phyloP scores from a whole-genome alignment of 2,113 vertebrate genomes.

The Barnardius zonarius region DNA sequence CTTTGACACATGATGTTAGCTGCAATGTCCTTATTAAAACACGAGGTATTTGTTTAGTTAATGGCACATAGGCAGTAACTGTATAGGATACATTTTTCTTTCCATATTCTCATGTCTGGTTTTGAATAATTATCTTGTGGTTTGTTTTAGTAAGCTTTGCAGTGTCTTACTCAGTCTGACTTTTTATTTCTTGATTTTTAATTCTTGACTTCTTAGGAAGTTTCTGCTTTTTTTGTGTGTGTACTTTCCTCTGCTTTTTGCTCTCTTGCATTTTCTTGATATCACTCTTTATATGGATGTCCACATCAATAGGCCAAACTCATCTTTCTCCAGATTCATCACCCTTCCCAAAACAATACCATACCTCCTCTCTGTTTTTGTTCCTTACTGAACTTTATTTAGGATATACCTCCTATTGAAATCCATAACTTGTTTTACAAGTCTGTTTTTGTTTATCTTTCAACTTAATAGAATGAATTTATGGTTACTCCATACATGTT shows the following conservation, averaged over 20 bases:
- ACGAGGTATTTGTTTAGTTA: neutral
- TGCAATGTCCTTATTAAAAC: neutral
- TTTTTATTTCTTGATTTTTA: neutral
- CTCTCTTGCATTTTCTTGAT: neutral
- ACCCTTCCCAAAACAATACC: neutral
- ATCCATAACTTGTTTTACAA: neutral
- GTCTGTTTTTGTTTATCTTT: neutral
- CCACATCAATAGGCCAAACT: neutral
- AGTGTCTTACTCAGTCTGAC: neutral
- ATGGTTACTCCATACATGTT: neutral
- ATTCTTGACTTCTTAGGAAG: neutral
- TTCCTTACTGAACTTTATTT: neutral
- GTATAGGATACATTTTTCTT: neutral
- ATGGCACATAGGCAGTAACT: neutral
- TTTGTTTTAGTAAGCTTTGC: neutral
- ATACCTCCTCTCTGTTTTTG: neutral
- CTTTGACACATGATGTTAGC: neutral
- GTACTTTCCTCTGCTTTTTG: neutral
- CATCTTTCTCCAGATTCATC: neutral
- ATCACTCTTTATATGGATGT: neutral
- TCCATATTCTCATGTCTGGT: neutral
- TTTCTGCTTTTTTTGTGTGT: neutral
- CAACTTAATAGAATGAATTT: neutral
- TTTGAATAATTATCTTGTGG: neutral
- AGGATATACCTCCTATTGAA: neutral